phyloP scores from a whole-genome alignment of 92 coral and sea anemone genomes.

The Muricea muricata region DNA sequence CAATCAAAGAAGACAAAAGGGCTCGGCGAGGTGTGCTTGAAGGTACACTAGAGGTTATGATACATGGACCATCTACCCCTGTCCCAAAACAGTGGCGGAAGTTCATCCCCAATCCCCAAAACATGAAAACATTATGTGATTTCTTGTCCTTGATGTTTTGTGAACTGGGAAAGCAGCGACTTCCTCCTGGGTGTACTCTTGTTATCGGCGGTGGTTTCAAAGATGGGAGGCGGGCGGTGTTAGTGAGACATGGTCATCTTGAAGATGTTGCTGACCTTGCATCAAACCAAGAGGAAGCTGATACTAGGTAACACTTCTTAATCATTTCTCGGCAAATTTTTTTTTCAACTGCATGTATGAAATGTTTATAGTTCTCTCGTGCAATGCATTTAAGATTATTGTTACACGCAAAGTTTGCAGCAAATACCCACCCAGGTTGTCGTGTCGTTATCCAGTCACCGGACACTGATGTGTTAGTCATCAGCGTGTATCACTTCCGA shows the following conservation, averaged over 20 bases:
- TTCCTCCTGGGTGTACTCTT: slow-evolving; percentile 27
- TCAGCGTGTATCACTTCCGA: slow-evolving; percentile 45
- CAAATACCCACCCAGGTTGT: neutral
- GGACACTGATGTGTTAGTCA: slow-evolving; percentile 44
- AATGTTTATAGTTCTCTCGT: too few relatives aligned
- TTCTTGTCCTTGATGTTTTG: slow-evolving; percentile 37
- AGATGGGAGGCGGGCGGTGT: slow-evolving; percentile 48
- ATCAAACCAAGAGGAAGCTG: slow-evolving; percentile 63
- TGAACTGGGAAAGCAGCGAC: slow-evolving; percentile 27
- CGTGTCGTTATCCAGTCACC: slow-evolving; percentile 31
- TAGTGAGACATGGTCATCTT: neutral
- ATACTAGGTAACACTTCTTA: slow-evolving; percentile 35
- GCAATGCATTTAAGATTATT: too few relatives aligned
- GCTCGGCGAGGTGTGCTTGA: slow-evolving; percentile 41
- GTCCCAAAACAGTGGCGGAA: slow-evolving; percentile 61
- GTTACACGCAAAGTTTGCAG: slow-evolving; percentile 44
- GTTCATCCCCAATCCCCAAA: slow-evolving; percentile 54
- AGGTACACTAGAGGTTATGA: slow-evolving; percentile 48
- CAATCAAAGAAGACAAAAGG: slow-evolving; percentile 51
- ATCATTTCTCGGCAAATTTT: neutral
- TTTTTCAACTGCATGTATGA: too few relatives aligned
- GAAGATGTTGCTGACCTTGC: slow-evolving; percentile 14
- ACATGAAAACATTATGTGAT: slow-evolving; percentile 33
- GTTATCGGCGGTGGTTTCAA: slow-evolving; percentile 59
- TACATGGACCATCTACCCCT: slow-evolving; percentile 49